Base-by-base conservation (phyloP, 1,140 invertebrate species). In the Brachionus sp. region DNA sequence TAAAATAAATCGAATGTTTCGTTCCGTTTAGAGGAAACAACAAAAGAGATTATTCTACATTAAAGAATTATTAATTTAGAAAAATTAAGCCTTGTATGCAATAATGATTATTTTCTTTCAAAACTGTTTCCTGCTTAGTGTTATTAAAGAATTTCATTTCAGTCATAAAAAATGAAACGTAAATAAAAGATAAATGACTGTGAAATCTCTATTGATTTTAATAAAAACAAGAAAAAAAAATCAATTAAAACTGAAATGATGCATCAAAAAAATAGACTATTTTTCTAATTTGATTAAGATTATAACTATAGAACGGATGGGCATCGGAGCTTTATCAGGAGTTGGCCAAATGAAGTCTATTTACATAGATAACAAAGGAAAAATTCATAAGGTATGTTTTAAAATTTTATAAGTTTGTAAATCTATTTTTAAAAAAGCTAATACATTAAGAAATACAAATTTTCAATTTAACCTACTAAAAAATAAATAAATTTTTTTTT, bases 361-460 rank as follows among this genome's bases (percentile, higher is more conserved):
- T 23, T 75, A 75, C 25, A 75, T 75, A 25, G 70, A 75, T 75
- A 46, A 75, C 25, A 75, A 75, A 46, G 70, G 39, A 46, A 75
- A 75, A 29, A 19, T 75, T 46, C 44, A 75, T 2, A 75, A 75
- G 39, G 70, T 75, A 75, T 23, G 37, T 70, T 39, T 50, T 12
- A 16, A 25, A 16, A 19, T n/a, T 75, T 75, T 19, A 19, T 46
- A 25, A 0, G 0, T 29, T 29, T 29, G 1, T 29, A 1, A 29
- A 29, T 29, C 3, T 29, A 2, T 29, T 29, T 29, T 29, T n/a
- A n/a, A n/a, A n/a, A n/a, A n/a, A n/a, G n/a, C n/a, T n/a, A n/a
- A n/a, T n/a, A n/a, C n/a, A n/a, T n/a, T n/a, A n/a, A n/a, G n/a
- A n/a, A n/a, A n/a, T n/a, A n/a, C n/a, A n/a, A n/a, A n/a, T n/a